phyloP scores from a whole-genome alignment of 2,113 vertebrate genomes.

The Xiphophorus maculatus region DNA sequence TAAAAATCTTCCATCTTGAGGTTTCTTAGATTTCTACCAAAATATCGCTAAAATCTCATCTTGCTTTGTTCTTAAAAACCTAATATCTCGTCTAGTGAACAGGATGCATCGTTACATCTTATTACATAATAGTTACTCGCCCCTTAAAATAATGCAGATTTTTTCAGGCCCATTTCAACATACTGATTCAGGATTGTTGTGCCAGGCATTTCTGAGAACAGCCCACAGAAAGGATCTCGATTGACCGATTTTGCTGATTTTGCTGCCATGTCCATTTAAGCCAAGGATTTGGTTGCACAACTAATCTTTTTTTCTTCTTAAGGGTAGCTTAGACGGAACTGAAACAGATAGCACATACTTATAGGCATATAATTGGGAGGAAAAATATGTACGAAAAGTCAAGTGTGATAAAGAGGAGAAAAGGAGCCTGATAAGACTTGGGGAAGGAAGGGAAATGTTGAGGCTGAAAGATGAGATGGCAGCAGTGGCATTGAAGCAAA shows the following conservation, averaged over 20 bases:
- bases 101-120: background rate
- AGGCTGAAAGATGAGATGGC: slow-evolving; percentile 29
- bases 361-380: background rate
- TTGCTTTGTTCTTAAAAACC: background rate
- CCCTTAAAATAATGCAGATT: background rate
- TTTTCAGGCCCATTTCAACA: background rate
- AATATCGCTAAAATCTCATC: background rate
- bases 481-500: slow-evolving; percentile 41
- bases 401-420: background rate
- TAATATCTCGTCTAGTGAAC: background rate
- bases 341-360: background rate
- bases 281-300: too few relatives aligned
- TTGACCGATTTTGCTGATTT: background rate
- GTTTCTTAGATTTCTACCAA: background rate
- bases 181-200: background rate
- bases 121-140: background rate
- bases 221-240: background rate
- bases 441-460: background rate
- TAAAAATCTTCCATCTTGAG: background rate
- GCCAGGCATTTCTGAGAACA: background rate
- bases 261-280: background rate
- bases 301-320: too few relatives aligned
- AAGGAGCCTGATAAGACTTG: slow-evolving; percentile 1
- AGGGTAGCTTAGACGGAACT: background rate
- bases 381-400: background rate